A percentile compares a stretch with the other conserved stretches of the same genome.
Conservation (phyloP, 2,797 vertebrate genomes). For the Prunella strophiata region DNA sequence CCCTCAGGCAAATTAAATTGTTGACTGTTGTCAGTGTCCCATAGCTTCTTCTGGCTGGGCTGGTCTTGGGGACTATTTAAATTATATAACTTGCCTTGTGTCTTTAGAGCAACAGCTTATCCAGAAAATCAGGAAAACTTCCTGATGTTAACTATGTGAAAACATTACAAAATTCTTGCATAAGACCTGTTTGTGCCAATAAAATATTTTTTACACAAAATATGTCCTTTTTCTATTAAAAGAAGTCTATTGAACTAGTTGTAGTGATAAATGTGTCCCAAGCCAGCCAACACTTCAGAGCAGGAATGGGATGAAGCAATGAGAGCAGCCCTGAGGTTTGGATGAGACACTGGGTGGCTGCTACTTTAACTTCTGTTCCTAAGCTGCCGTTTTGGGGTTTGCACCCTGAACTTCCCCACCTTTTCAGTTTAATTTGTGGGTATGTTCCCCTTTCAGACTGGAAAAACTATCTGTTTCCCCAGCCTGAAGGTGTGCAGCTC, state of each 20-base stretch:
- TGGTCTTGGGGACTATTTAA: background rate
- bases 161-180: background rate
- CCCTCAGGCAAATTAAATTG: background rate
- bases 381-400: background rate
- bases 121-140: background rate
- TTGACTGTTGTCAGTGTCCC: background rate
- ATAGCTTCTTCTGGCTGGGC: background rate
- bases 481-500: background rate
- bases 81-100: background rate
- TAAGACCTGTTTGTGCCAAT: background rate
- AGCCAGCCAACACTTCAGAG: background rate
- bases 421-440: background rate
- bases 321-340: background rate
- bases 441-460: background rate
- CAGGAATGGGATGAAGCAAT: rapidly evolving
- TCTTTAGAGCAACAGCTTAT: background rate
- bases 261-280: background rate
- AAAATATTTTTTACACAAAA: background rate
- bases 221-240: background rate
- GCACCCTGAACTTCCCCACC: background rate
- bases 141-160: background rate
- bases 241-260: background rate
- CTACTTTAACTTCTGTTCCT: background rate
- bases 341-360: background rate
- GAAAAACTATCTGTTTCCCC: background rate